Evolutionary conservation across 1,140 invertebrate species (phyloP), one percentile per base, ranked within the genome.

Genomic region (Leptinotarsa undecemlineata): DNA sequence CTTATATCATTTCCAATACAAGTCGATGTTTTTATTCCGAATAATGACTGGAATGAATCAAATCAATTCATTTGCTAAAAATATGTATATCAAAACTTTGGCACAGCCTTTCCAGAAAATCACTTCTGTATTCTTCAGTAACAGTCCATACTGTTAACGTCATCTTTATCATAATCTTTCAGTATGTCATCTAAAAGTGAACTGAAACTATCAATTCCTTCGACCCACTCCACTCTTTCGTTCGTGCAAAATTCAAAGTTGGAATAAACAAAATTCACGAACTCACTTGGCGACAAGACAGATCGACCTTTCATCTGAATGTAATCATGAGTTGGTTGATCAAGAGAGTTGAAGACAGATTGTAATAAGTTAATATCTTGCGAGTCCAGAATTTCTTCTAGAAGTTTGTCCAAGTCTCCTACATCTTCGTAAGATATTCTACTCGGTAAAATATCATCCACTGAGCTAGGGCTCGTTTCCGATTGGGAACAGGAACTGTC

Each of bases 181-280:
- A 91, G 80, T 78, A 93, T 91, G 81, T 93, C 91, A 78, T 92
- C 90, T 19, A 93, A 79, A 3, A 91, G 84, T 3, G 89, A 91
- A 14, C 88, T 84, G 60, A 92, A 90, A 75, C 88, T 89, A 61
- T 88, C 87, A 2, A 88, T 87, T 74, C 88, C 86, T 33, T 87
- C 83, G 21, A 89, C 81, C 91, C 91, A 92, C 6, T 87, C 85
- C 47, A 84, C 86, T 74, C 88, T 89, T 21, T 89, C 86, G 8
- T 86, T 85, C 1, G 91, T 84, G 15, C 89, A 84, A 51, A 83
- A 78, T 61, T 89, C 84, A 20, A 90, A 85, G 80, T 92, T 85
- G 11, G 86, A 85, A 17, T 86, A 85, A 21, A 87, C 85, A 2
- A 91, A 86, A 3, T 82, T 83, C 4, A 91, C 79, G 81, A 92